Conservation (phyloP, 2,888 invertebrate genomes). For the Heterodera filipjevi region DNA sequence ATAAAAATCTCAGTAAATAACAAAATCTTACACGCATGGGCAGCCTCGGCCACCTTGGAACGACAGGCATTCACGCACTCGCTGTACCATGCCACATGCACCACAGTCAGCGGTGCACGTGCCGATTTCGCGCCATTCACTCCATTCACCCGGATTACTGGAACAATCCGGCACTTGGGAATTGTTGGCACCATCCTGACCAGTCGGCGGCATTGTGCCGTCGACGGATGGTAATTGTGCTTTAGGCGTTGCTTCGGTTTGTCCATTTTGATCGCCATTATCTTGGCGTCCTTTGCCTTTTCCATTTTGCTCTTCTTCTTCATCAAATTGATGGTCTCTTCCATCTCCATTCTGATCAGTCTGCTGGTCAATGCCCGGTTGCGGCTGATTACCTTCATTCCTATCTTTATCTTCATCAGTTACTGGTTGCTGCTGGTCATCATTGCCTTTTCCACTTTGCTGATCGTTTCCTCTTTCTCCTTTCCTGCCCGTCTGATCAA, state of each 20-base stretch:
- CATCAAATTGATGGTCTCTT: too few species aligned
- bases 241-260: not conserved
- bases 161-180: slow-evolving; percentile 4
- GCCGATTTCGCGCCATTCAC: slow-evolving; percentile 85
- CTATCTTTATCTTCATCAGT: too few species aligned
- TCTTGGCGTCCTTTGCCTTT: not conserved
- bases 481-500: not conserved
- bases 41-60: slow-evolving; percentile 43
- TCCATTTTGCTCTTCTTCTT: too few species aligned
- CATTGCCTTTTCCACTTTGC: too few species aligned
- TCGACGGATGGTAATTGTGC: not conserved
- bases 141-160: slow-evolving; percentile 66
- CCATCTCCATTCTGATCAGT: too few species aligned
- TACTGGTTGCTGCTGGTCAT: too few species aligned
- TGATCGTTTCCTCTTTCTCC: not conserved
- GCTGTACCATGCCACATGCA: slow-evolving; percentile 43
- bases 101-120: slow-evolving; percentile 69
- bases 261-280: not conserved
- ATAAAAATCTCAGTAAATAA: not conserved
- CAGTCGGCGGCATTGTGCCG: not conserved
- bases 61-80: slow-evolving; percentile 41
- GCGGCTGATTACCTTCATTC: too few species aligned
- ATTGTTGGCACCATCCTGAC: not conserved
- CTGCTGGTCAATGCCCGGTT: too few species aligned
- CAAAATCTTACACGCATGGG: slow-evolving; percentile 46